Percentiles rank a stretch among this genome's conserved stretches.
Evolutionary conservation across 37 sponge, comb jelly and placozoan species (phyloP).

Genomic region (Bolinopsis microptera): DNA sequence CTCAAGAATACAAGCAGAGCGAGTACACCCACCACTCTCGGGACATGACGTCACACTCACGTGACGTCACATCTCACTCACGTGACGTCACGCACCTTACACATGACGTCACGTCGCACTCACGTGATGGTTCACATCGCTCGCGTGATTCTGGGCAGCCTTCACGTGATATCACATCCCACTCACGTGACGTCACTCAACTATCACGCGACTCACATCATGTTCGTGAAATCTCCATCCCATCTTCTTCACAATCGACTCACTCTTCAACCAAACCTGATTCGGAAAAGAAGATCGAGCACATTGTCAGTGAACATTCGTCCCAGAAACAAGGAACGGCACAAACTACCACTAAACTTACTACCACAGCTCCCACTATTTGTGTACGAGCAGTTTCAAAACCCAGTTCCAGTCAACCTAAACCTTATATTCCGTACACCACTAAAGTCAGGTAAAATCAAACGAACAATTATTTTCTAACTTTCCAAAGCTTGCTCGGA

Average conservation of each 20-base stretch:
- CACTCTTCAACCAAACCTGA: not conserved
- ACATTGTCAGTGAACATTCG: not conserved
- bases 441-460: constrained; percentile 32
- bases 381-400: constrained; percentile 33
- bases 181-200: not conserved
- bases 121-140: not conserved
- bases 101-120: not conserved
- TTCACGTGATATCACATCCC: not conserved
- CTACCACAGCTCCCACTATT: constrained; percentile 25
- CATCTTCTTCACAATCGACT: not conserved
- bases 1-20: not conserved
- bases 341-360: not conserved
- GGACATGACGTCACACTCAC: not conserved
- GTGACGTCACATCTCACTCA: not conserved
- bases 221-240: not conserved
- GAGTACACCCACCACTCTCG: constrained; percentile 7
- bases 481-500: no score
- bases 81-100: not conserved
- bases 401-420: not conserved
- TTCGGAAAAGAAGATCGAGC: not conserved
- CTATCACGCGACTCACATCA: not conserved
- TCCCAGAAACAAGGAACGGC: not conserved
- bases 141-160: not conserved
- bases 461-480: no score
- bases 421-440: constrained; percentile 18